Base-by-base conservation (phyloP, 2,888 invertebrate genomes). In the Ariolimax columbianus region DNA sequence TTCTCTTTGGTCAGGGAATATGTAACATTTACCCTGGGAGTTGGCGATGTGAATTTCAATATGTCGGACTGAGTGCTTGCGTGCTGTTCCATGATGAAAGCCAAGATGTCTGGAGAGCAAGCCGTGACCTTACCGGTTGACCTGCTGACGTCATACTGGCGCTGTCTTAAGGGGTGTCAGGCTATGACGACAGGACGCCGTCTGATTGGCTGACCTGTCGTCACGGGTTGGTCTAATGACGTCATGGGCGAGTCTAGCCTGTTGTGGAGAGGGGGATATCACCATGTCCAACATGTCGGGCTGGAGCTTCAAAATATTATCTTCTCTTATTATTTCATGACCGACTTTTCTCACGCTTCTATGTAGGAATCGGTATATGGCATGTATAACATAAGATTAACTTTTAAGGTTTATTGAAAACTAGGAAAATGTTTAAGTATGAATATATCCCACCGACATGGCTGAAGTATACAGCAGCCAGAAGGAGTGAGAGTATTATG, bases 1-100 rank as follows among this genome's bases (percentile, higher is more conserved):
- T 84, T 84, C 43, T 80, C 84, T 47, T 84, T 80, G 26, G 43
- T 36, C 3, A 81, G 59, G 4, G 73, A 75, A 73, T 72, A 79
- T 1, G 77, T 33, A 33, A 40, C n/a, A 40, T 55, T 73, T 38
- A 43, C 66, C 40, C 47, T 70, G 7, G 47, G 38, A 6, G 83
- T 33, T 47, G 77, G 51, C 19, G 59, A 70, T 19, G 19, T 47
- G 7, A 43, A 38, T n/a, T 4, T 9, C 23, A 23, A 26, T 23
- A 66, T 36, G n/a, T 68, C 70, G 2, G 70, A 47, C 36, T 70
- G 70, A 33, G 78, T 38, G 30, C 17, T 63, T n/a, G 63, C 19
- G 9, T 78, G 66, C 78, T 78, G 55, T 23, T 73, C 19, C 26
- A 17, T 26, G 19, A 43, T 7, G 9, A 17, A 55, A 30, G 33